Conservation (phyloP, 1,140 invertebrate genomes). For the Caenorhabditis inopinata region DNA sequence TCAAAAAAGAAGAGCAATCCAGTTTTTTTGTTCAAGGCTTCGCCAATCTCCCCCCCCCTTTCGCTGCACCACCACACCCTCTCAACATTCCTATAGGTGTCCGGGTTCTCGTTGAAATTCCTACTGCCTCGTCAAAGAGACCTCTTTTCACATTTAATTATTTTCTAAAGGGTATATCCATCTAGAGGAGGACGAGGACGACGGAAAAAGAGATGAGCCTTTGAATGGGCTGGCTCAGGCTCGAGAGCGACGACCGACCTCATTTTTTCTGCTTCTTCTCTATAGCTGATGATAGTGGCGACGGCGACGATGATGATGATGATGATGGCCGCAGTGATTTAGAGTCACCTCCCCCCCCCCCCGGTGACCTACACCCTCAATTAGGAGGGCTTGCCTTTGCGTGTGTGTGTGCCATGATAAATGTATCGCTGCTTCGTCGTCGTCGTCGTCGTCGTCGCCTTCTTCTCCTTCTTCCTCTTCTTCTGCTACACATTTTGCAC, state of each 20-base stretch:
- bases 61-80: no score
- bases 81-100: not conserved
- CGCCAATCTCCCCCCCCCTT: no score
- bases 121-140: not conserved
- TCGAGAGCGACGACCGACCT: not conserved
- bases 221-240: constrained; percentile 8
- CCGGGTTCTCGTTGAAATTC: not conserved
- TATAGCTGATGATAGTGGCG: no score
- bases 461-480: not conserved
- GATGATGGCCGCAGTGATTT: constrained; percentile 16
- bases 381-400: not conserved
- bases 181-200: not conserved
- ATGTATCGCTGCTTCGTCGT: not conserved
- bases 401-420: not conserved
- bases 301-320: not conserved
- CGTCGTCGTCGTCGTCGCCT: not conserved
- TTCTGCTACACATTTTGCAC: no score
- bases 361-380: constrained; percentile 20
- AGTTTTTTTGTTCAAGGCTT: no score
- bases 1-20: not conserved
- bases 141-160: constrained; percentile 34
- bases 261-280: not conserved
- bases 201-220: not conserved
- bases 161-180: constrained; percentile 32
- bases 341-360: not conserved